Base-by-base conservation (phyloP, 2,888 invertebrate genomes). In the Drosophila merina region DNA sequence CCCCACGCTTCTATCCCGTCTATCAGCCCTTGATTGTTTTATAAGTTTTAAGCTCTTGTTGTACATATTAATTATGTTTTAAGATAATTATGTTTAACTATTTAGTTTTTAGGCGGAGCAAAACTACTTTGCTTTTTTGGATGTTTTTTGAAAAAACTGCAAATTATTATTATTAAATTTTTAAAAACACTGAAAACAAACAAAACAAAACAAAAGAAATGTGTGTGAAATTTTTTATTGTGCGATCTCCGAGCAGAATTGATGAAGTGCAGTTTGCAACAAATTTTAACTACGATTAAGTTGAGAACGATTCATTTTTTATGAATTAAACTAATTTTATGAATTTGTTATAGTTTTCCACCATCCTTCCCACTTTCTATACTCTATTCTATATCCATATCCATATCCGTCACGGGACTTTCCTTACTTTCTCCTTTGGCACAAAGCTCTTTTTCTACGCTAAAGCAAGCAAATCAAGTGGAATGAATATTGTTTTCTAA, bases 71-170 rank as follows among this genome's bases (percentile, higher is more conserved):
- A 57, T 69, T 63, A 79, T 50, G 57, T 56, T 47, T 56, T 42
- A 66, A 52, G 33, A 67, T 72, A 72, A 57, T 57, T 79, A 72
- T 63, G 57, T 66, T 79, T 76, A 73, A 71, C 45, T 30, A 36
- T 74, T 77, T 74, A 70, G 67, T 45, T 45, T 31, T 31, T 72
- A 72, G 67, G 69, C 66, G 56, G 72, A 77, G 52, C 51, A 66
- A 57, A 66, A 86, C 84, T 88, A 88, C 88, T 88, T 68, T 68
- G 86, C 79, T 75, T 79, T 86, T 76, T 74, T 20, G 50, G 72
- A 70, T 87, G 83, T 88, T 89, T 86, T 88, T 82, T 86, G 85
- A 83, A 89, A 88, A 80, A 83, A 85, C 87, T 85, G 76, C 75
- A 82, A 72, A 78, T 68, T 62, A 57, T 63, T 51, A 57, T 72